These are phyloP conservation scores for Pardalotus punctatus DNA, from an alignment of 2,113 vertebrate species.

Conservation along the genomic window DNA sequence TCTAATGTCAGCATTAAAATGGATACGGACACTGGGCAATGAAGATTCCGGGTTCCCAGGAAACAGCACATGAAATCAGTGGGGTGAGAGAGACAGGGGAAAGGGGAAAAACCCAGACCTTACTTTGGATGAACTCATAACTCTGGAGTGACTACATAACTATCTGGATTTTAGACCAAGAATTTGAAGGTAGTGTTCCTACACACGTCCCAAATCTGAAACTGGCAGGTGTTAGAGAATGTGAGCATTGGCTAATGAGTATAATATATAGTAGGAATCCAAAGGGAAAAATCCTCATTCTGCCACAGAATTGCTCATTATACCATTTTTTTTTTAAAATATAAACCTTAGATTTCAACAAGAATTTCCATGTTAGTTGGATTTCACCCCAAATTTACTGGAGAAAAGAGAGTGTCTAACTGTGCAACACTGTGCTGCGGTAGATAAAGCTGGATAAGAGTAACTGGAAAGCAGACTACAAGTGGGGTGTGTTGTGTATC, in stretches of 20 bases:
- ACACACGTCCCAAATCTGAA: background rate
- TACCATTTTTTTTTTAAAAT: background rate
- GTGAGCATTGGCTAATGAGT: background rate
- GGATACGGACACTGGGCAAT: background rate
- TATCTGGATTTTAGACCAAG: background rate
- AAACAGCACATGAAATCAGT: background rate
- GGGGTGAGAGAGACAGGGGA: background rate
- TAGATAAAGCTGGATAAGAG: background rate
- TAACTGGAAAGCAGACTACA: background rate
- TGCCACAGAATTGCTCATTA: background rate
- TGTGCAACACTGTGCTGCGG: background rate
- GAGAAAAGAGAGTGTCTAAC: background rate
- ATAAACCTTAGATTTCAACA: background rate
- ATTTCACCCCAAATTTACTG: background rate
- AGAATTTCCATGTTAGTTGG: background rate
- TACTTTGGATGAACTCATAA: background rate
- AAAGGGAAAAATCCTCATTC: background rate
- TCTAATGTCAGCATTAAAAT: background rate
- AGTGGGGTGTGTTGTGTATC: background rate
- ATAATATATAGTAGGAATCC: background rate
- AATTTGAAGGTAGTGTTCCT: background rate
- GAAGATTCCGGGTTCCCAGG: background rate
- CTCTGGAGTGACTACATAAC: background rate
- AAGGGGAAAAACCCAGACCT: background rate
- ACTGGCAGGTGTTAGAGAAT: background rate